A percentile compares a stretch with the other conserved stretches of the same genome.
Conservation (phyloP, 2,113 vertebrate genomes). For the Dicerorhinus sumatrensis region DNA sequence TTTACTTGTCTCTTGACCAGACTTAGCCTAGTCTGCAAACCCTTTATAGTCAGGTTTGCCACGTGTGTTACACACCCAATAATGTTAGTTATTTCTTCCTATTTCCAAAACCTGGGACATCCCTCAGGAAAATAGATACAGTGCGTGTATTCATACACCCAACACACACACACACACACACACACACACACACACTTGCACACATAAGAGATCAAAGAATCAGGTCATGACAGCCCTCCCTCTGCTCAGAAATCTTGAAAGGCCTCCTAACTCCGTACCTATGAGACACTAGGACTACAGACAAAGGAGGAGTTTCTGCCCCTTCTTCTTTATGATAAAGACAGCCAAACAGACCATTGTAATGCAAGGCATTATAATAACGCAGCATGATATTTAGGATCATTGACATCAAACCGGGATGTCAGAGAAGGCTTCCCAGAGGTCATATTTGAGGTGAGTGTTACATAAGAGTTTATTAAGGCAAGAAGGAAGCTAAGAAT, state of each 20-base stretch:
- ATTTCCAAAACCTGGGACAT: neutral
- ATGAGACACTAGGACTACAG: neutral
- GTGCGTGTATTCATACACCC: neutral
- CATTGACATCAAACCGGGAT: neutral
- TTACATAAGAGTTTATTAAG: neutral
- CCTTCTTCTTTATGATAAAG: neutral
- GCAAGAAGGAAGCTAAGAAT: neutral
- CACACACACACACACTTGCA: neutral
- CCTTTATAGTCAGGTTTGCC: neutral
- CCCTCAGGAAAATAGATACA: neutral
- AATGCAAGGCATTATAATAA: neutral
- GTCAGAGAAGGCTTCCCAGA: neutral
- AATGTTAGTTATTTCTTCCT: neutral
- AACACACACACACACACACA: fast-evolving
- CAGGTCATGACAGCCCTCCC: neutral
- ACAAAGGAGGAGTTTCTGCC: neutral
- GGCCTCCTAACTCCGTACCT: neutral
- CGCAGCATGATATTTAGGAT: neutral
- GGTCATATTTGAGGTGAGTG: neutral
- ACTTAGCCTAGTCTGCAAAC: neutral
- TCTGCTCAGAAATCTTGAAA: neutral
- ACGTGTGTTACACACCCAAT: neutral
- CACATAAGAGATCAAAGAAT: neutral
- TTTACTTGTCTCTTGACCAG: neutral
- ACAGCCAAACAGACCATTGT: neutral